Evolutionary conservation across 2,797 vertebrate species (phyloP).

Genomic region (Myoxocephalus aenaeus): DNA sequence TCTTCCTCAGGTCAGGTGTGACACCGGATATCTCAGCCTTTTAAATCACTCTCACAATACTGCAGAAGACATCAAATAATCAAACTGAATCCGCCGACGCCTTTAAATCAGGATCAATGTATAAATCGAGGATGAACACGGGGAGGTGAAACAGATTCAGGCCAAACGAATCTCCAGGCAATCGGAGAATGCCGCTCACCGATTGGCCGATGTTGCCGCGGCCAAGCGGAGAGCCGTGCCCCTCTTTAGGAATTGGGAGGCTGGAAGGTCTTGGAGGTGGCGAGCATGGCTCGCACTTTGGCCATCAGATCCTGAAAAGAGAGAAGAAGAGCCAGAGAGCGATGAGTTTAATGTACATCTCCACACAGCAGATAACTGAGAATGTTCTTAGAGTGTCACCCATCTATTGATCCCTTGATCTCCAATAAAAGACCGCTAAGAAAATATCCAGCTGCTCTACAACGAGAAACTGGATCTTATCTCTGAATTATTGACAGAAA

Average conservation of each 20-base stretch:
- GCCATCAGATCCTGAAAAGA: constrained; percentile 94
- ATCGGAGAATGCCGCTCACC: constrained; percentile 13
- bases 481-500: constrained; percentile 27
- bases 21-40: constrained; percentile 32
- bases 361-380: neutral
- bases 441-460: neutral
- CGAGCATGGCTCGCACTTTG: constrained; percentile 98
- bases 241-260: constrained; percentile 89
- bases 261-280: constrained; percentile 94
- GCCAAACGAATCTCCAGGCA: constrained; percentile 34
- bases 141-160: constrained; percentile 13
- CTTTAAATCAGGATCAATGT: constrained; percentile 20
- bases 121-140: constrained; percentile 16
- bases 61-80: neutral
- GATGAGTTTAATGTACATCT: neutral
- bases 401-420: constrained; percentile 3
- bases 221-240: neutral
- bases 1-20: constrained; percentile 26
- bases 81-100: constrained; percentile 12
- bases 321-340: neutral
- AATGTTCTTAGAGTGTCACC: neutral
- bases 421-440: neutral
- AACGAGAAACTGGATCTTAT: constrained; percentile 1
- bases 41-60: constrained; percentile 14
- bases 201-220: constrained; percentile 37